phyloP scores from a whole-genome alignment of 2,888 invertebrate species.

The Amphipyra berbera region DNA sequence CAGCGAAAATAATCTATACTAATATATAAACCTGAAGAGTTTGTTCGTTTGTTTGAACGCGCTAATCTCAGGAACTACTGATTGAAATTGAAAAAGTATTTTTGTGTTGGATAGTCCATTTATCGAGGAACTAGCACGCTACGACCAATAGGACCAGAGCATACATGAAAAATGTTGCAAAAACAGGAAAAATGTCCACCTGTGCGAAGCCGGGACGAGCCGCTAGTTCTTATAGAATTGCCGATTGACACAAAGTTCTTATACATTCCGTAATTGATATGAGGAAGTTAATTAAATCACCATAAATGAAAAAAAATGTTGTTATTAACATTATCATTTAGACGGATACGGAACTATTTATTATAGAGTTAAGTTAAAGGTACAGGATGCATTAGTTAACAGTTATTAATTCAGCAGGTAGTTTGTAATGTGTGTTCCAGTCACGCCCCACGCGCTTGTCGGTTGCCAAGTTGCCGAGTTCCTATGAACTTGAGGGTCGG shows the following conservation, averaged over 20 bases:
- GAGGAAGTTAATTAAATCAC: constrained; percentile 59
- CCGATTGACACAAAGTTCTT: constrained; percentile 27
- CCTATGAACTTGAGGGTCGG: constrained; percentile 10
- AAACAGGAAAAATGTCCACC: too few species aligned
- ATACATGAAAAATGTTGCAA: too few species aligned
- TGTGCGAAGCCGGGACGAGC: too few species aligned
- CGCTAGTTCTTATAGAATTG: constrained; percentile 25
- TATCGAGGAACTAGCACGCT: too few species aligned
- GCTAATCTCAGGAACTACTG: too few species aligned
- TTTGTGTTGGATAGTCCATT: too few species aligned
- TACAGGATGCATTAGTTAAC: constrained; percentile 66
- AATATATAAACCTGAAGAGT: too few species aligned
- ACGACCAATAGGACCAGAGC: too few species aligned
- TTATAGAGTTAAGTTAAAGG: constrained; percentile 55
- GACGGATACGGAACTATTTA: constrained; percentile 71
- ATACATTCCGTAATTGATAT: constrained; percentile 42
- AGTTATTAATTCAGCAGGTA: constrained; percentile 57
- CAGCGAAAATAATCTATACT: too few species aligned
- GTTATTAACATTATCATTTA: constrained; percentile 47
- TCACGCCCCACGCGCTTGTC: constrained; percentile 57
- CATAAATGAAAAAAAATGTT: constrained; percentile 52
- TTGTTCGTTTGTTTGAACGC: too few species aligned
- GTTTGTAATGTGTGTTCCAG: constrained; percentile 43
- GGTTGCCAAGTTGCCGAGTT: not conserved
- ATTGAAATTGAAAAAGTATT: too few species aligned